Base-by-base conservation (phyloP, 2,113 vertebrate species). In the Mustela nigripes region DNA sequence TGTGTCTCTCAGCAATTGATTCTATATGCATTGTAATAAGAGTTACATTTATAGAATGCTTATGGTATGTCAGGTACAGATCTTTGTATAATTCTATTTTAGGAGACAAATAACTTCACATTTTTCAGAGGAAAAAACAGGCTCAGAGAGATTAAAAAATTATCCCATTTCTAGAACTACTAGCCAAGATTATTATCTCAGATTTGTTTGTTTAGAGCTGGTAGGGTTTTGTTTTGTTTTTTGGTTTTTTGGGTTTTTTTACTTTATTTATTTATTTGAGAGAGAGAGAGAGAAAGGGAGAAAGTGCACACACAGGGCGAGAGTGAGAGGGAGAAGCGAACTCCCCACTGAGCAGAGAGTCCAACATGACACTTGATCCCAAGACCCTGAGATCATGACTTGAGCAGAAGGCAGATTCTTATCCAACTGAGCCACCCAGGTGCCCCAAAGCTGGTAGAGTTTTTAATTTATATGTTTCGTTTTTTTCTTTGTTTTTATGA, bases 41-140 rank as follows among this genome's bases (percentile, higher is more conserved):
- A 84, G 33, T 39, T 79, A 73, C 36, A 79, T 63, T 95, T 93
- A 85, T 65, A 85, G 11, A 85, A 88, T 87, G 22, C 60, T 76
- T 91, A 60, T 16, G 69, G 45, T 94, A 63, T 81, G n/a, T 78
- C 60, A 88, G 42, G 65, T 31, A 56, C 15, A 71, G 28, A 36
- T 60, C 19, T 91, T 82, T 95, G 60, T n/a, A 83, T 76, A 91
- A 81, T 97, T 82, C 36, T 62, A 16, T 87, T 94, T 85, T 94
- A 91, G 58, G 76, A 76, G 21, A 89, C 80, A 82, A 39, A 62
- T 95, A 83, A 71, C 50, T 84, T 73, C 65, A 71, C 22, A 69
- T 76, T 87, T 94, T 76, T 78, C 81, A 93, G 28, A 82, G n/a
- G 81, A 81, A 63, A 28, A 42, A 94, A 87, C 63, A 82, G 58